Percentiles rank a stretch among this genome's conserved stretches.
Evolutionary conservation across 2,797 vertebrate species (phyloP).

Genomic region (Falco novaeseelandiae): DNA sequence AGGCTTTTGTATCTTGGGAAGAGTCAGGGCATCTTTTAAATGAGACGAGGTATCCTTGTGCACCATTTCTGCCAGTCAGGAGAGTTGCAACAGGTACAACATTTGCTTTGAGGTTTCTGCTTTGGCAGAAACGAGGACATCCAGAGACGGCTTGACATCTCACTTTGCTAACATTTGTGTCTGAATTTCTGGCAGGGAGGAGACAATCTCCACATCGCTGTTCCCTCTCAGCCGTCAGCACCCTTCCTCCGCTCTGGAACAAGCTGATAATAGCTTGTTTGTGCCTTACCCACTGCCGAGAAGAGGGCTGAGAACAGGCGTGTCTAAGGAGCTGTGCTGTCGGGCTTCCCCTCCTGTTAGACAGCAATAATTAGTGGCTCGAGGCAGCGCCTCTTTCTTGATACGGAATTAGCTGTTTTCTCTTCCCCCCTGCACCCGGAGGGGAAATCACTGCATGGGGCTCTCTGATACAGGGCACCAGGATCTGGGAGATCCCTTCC

Average conservation of each 20-base stretch:
- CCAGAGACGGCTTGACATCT: not conserved
- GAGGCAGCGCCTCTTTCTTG: not conserved
- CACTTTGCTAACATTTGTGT: not conserved
- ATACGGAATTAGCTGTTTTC: not conserved
- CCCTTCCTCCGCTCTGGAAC: not conserved
- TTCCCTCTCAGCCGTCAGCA: slow-evolving; percentile 24
- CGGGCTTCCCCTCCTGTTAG: slow-evolving; percentile 19
- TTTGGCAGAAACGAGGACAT: not conserved
- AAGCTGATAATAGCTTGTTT: not conserved
- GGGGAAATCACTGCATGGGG: not conserved
- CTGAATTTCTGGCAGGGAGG: not conserved
- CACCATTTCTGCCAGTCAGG: not conserved
- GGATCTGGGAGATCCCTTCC: not conserved
- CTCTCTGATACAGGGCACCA: not conserved
- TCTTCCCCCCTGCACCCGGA: not conserved
- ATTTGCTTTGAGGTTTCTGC: not conserved
- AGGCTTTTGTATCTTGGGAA: not conserved
- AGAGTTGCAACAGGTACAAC: not conserved
- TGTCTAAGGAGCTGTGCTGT: not conserved
- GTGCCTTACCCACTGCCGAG: not conserved
- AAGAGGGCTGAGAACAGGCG: not conserved
- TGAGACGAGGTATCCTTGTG: accelerated
- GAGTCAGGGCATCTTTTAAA: not conserved
- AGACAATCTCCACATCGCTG: not conserved
- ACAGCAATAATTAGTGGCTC: not conserved